Conservation (phyloP, 2,113 vertebrate genomes). For the Nyctibius bracteatus region DNA sequence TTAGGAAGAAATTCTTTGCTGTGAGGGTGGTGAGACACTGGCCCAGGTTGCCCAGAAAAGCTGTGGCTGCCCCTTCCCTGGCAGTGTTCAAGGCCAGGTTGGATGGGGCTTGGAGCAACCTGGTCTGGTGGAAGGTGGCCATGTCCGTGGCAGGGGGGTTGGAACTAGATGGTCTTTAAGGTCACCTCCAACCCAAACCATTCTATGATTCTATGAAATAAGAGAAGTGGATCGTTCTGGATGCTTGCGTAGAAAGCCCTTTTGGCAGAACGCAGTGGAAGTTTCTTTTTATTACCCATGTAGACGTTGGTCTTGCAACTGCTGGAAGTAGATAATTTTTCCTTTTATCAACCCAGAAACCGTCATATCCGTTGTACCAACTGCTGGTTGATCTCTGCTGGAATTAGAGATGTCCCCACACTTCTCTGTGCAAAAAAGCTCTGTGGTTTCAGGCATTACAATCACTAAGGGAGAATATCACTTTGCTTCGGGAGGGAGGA, state of each 20-base stretch:
- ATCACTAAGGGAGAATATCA: background rate
- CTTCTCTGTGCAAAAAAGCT: background rate
- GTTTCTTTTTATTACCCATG: background rate
- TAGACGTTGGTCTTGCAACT: background rate
- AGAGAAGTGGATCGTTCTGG: background rate
- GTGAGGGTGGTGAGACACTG: too few species aligned
- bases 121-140: too few species aligned
- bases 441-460: background rate
- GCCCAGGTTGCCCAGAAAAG: too few species aligned
- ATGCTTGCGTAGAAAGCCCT: background rate
- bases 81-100: too few species aligned
- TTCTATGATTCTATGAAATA: too few species aligned
- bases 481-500: background rate
- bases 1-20: too few species aligned
- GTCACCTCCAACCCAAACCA: too few species aligned
- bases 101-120: too few species aligned
- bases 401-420: background rate
- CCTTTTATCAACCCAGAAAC: background rate
- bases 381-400: background rate
- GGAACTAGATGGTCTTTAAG: too few species aligned
- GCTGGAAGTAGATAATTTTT: background rate
- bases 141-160: too few species aligned
- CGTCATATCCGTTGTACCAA: accelerated
- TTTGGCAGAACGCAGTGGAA: background rate
- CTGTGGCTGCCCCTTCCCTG: too few species aligned